A percentile compares a stretch with the other conserved stretches of the same genome.
These are phyloP conservation scores for Notothenia coriiceps DNA, from an alignment of 2,113 vertebrate genomes.

Conservation along the genomic window DNA sequence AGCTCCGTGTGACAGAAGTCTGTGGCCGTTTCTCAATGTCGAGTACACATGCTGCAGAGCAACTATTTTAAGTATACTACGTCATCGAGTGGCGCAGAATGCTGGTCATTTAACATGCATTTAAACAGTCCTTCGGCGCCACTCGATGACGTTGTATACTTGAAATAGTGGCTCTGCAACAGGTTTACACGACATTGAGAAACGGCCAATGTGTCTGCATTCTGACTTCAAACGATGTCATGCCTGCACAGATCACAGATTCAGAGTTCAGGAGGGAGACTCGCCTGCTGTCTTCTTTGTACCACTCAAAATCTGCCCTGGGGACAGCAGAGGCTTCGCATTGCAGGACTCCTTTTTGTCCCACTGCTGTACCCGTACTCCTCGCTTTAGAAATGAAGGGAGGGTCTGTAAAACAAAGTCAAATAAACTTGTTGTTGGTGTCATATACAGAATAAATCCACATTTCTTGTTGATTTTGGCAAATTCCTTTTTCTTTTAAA, in stretches of 20 bases:
- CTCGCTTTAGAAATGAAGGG: constrained; percentile 93
- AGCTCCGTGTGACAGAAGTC: too few relatives aligned
- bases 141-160: too few relatives aligned
- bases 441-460: background rate
- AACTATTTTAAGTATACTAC: too few relatives aligned
- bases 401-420: constrained; percentile 85
- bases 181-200: too few relatives aligned
- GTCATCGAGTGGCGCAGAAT: too few relatives aligned
- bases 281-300: constrained; percentile 97
- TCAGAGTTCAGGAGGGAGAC: constrained; percentile 17
- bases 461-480: background rate
- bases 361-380: constrained; percentile 90
- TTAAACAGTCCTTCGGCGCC: too few relatives aligned
- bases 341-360: constrained; percentile 93
- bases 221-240: constrained; percentile 30
- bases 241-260: constrained; percentile 15
- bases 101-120: too few relatives aligned
- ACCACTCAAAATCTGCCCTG: constrained; percentile 95
- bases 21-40: too few relatives aligned
- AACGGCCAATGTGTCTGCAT: constrained; percentile 21
- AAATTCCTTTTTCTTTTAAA: background rate
- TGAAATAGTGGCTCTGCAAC: too few relatives aligned
- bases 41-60: too few relatives aligned
- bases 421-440: background rate
- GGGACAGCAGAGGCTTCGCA: constrained; percentile 96